These are phyloP conservation scores for Nyctibius grandis DNA, from an alignment of 2,797 vertebrate genomes.

Conservation along the genomic window DNA sequence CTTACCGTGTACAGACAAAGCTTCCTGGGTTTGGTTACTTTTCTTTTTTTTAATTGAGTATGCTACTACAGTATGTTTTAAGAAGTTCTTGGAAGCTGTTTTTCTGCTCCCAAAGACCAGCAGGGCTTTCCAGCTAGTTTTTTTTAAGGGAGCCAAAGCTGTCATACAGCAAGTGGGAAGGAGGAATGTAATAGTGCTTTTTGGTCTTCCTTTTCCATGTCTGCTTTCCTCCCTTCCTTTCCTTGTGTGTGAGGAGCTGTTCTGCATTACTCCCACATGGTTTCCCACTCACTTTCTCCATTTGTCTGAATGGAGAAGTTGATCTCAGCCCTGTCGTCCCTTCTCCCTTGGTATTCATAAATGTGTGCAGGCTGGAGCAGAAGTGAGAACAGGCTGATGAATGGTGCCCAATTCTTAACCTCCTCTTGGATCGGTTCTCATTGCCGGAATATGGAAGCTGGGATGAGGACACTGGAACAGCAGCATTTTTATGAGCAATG, in stretches of 20 bases:
- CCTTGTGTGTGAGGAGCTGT: not conserved
- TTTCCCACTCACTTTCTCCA: not conserved
- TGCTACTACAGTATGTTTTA: not conserved
- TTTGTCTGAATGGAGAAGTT: not conserved
- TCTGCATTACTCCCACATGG: not conserved
- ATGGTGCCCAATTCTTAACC: not conserved
- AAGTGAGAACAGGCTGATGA: not conserved
- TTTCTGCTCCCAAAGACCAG: not conserved
- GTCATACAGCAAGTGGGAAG: not conserved
- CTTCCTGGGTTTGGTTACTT: not conserved
- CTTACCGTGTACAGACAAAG: not conserved
- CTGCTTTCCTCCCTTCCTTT: not conserved
- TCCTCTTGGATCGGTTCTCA: not conserved
- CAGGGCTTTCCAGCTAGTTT: not conserved
- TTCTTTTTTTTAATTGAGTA: not conserved
- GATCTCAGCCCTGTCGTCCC: not conserved
- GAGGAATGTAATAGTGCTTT: not conserved
- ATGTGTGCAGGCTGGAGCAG: not conserved
- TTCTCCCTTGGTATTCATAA: not conserved
- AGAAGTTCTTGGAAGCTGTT: not conserved
- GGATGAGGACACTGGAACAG: not conserved
- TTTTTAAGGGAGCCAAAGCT: not conserved
- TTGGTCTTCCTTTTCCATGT: not conserved
- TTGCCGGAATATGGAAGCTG: not conserved
- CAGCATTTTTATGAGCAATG: not conserved